A percentile compares a stretch with the other conserved stretches of the same genome.
These are phyloP conservation scores for Lithobates pipiens DNA, from an alignment of 2,797 vertebrate species.

Conservation along the genomic window DNA sequence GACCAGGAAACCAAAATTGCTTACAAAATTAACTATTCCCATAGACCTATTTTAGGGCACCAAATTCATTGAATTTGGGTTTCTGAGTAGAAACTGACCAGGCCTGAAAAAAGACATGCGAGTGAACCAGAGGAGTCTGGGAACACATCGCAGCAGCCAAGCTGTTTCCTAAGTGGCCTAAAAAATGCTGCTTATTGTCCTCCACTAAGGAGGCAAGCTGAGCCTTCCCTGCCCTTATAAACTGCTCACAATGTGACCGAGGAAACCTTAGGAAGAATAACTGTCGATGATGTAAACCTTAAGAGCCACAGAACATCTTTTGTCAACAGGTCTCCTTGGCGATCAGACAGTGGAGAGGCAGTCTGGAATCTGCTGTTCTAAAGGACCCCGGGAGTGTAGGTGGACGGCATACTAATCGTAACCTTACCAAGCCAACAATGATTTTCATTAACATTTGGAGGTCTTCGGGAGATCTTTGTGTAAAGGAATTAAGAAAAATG, in stretches of 20 bases:
- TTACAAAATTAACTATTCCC: too few relatives aligned
- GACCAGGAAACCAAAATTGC: too few relatives aligned
- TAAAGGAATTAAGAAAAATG: constrained; percentile 5
- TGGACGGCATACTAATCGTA: constrained; percentile 57
- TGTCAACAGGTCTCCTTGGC: constrained; percentile 73
- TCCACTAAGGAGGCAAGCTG: constrained; percentile 70
- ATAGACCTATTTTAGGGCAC: too few relatives aligned
- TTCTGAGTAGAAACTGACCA: neutral
- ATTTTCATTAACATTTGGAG: constrained; percentile 39
- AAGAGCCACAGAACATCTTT: constrained; percentile 74
- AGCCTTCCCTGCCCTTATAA: constrained; percentile 66
- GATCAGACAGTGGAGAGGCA: constrained; percentile 69
- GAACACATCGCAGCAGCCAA: constrained; percentile 14
- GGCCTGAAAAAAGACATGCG: neutral
- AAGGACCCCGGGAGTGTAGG: constrained; percentile 36
- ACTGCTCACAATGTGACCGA: constrained; percentile 74
- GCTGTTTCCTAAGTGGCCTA: constrained; percentile 21
- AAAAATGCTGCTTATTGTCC: constrained; percentile 62
- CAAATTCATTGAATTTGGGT: too few relatives aligned
- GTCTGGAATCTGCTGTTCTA: constrained; percentile 65
- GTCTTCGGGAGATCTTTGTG: constrained; percentile 33
- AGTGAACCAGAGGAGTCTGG: neutral
- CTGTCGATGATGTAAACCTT: constrained; percentile 70
- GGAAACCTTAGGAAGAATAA: constrained; percentile 77
- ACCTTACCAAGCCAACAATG: constrained; percentile 47